Percentiles rank a stretch among this genome's conserved stretches.
phyloP scores from a whole-genome alignment of 2,113 vertebrate species.

The Dasypus novemcinctus region DNA sequence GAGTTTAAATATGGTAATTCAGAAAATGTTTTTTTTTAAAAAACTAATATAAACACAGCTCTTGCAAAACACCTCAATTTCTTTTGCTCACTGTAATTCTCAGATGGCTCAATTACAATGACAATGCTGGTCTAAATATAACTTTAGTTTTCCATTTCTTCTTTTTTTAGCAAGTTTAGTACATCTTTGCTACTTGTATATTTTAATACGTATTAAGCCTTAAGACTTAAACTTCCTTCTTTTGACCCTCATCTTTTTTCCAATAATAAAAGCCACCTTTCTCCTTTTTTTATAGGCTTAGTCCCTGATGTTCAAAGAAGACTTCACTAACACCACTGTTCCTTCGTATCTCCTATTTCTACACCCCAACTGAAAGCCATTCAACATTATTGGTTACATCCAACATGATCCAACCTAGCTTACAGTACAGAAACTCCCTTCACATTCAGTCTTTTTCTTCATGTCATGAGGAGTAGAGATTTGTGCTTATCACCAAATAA shows the following conservation, averaged over 20 bases:
- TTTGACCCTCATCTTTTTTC: slow-evolving; percentile 72
- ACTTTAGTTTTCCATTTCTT: slow-evolving; percentile 21
- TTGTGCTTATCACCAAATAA: slow-evolving; percentile 99
- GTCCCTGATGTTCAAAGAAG: slow-evolving; percentile 77
- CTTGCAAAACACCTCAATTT: slow-evolving; percentile 84
- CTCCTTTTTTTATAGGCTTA: slow-evolving; percentile 78
- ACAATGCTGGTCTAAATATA: slow-evolving; percentile 50
- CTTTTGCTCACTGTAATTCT: slow-evolving; percentile 75
- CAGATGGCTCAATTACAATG: slow-evolving; percentile 74
- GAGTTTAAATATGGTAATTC: slow-evolving; percentile 74
- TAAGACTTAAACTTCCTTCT: slow-evolving; percentile 60
- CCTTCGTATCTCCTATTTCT: slow-evolving; percentile 82
- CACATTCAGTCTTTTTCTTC: slow-evolving; percentile 96
- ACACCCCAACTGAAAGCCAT: slow-evolving; percentile 82
- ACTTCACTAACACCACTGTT: slow-evolving; percentile 79
- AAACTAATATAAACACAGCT: slow-evolving; percentile 80
- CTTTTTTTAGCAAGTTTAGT: slow-evolving; percentile 54
- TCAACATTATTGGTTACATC: slow-evolving; percentile 77
- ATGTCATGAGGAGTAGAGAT: slow-evolving; percentile 98
- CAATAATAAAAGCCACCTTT: slow-evolving; percentile 79
- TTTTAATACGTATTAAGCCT: slow-evolving; percentile 41
- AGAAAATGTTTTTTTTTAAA: slow-evolving; percentile 70
- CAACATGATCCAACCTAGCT: slow-evolving; percentile 85
- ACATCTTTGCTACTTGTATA: slow-evolving; percentile 56
- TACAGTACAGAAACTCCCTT: slow-evolving; percentile 96